phyloP scores from a whole-genome alignment of 2,113 vertebrate species.

The Corvus cornix region DNA sequence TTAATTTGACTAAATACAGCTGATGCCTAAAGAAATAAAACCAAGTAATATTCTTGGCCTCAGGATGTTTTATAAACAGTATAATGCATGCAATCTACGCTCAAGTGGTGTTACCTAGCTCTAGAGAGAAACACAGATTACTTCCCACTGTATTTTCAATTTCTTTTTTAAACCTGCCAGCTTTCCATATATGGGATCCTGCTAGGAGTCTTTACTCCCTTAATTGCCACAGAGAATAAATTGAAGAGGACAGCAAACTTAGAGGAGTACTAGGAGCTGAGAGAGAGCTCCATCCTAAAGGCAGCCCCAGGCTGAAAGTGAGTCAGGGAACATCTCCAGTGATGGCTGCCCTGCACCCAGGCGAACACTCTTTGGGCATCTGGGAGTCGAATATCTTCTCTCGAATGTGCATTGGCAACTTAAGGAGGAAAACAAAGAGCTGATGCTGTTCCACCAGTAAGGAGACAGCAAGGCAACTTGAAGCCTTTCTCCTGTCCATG shows the following conservation, averaged over 20 bases:
- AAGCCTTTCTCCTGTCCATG: background rate
- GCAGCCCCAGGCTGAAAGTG: background rate
- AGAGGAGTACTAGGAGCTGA: background rate
- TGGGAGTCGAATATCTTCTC: background rate
- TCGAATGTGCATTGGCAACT: background rate
- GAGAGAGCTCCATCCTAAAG: background rate
- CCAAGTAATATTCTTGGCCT: background rate
- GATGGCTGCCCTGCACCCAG: background rate
- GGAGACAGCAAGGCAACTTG: background rate
- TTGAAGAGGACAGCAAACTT: background rate
- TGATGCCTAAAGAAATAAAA: constrained; percentile 26
- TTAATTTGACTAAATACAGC: constrained; percentile 7
- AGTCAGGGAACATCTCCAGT: background rate
- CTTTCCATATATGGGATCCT: background rate
- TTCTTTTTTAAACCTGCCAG: background rate
- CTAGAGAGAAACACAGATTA: background rate
- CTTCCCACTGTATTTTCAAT: background rate
- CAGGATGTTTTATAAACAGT: background rate
- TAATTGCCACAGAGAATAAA: background rate
- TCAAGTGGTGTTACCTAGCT: background rate
- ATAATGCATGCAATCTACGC: background rate
- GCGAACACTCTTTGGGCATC: background rate
- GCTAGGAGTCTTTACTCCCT: background rate
- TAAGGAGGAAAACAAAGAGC: background rate
- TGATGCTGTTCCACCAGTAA: background rate